Evolutionary conservation across 1,140 invertebrate genomes (phyloP), one percentile per base, ranked within the genome.

Genomic region (Ganaspis sp.): DNA sequence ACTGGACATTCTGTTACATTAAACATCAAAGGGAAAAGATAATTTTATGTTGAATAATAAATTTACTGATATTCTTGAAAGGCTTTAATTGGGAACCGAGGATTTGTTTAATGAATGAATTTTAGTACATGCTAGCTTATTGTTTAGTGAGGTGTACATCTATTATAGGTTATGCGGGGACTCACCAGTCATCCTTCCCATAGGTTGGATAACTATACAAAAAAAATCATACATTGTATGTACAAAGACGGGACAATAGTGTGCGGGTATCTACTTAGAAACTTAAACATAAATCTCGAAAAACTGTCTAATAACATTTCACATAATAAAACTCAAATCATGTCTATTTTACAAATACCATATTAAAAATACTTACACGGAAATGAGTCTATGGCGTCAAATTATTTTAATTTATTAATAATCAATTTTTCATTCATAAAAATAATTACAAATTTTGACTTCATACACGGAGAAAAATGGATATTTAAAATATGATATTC

Each of bases 101-200:
- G 12, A 64, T 29, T 12, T 34, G 58, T 29, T 34, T 64, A 34
- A 64, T 11, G 15, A 64, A 64, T 29, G 12, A 64, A 64, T n/a
- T 29, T 12, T 9, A 26, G 54, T 23, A 26, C 58, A 64, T 64
- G 58, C 58, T 34, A 64, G 58, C 23, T 64, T 64, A 64, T 70
- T 69, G 54, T 64, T 53, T 69, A 26, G 58, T 64, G 34, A 75
- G 45, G 49, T 78, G 26, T 64, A 64, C 58, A 29, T 6, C 81
- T 85, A 88, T 85, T 86, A 80, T 87, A 87, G 81, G 85, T 85
- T 81, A 84, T 86, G 82, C 82, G 84, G 80, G 77, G 84, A 92
- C 92, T 93, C 89, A 93, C 92, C 92, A 93, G 85, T 92, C 92
- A 88, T 92, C 92, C 91, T 93, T 92, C 85, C 90, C 91, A 90